Percentiles rank a stretch among this genome's conserved stretches.
Conservation (phyloP, 2,888 invertebrate genomes). For the Andrena camellia region DNA sequence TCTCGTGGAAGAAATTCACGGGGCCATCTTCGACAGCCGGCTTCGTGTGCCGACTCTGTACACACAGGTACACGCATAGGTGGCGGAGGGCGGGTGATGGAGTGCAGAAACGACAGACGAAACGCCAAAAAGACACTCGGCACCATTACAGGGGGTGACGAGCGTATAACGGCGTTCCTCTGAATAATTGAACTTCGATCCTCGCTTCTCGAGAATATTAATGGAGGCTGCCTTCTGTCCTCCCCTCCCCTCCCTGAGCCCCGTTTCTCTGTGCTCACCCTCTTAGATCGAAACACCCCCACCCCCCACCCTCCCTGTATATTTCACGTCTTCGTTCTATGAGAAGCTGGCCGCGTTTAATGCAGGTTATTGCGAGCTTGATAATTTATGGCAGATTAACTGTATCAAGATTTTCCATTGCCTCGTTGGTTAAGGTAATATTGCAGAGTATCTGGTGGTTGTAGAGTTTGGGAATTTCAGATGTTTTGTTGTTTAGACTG, state of each 20-base stretch:
- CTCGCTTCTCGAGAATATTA: slow-evolving; percentile 72
- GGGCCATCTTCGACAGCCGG: slow-evolving; percentile 16
- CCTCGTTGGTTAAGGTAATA: not conserved
- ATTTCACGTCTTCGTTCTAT: slow-evolving; percentile 46
- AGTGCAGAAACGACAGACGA: slow-evolving; percentile 65
- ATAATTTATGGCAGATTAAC: slow-evolving; percentile 42
- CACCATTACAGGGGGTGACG: slow-evolving; percentile 77
- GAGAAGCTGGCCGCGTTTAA: slow-evolving; percentile 1
- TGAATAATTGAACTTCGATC: slow-evolving; percentile 79
- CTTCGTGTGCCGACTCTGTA: slow-evolving; percentile 3
- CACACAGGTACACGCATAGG: not conserved
- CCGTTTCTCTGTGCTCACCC: slow-evolving; percentile 22
- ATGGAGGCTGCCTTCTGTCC: slow-evolving; percentile 58
- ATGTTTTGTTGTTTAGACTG: not conserved
- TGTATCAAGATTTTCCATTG: slow-evolving; percentile 13
- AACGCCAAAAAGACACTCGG: slow-evolving; percentile 73
- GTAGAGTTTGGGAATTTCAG: not conserved
- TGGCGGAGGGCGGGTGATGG: slow-evolving; percentile 16
- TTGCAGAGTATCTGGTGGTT: not conserved
- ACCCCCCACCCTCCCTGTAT: slow-evolving; percentile 26
- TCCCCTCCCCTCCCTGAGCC: not conserved
- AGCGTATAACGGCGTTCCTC: slow-evolving; percentile 78
- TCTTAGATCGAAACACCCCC: slow-evolving; percentile 49
- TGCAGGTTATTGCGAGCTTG: slow-evolving; percentile 29
- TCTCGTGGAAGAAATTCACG: slow-evolving; percentile 56